Evolutionary conservation across 2,888 invertebrate genomes (phyloP).

Genomic region (Philonicus albiceps): DNA sequence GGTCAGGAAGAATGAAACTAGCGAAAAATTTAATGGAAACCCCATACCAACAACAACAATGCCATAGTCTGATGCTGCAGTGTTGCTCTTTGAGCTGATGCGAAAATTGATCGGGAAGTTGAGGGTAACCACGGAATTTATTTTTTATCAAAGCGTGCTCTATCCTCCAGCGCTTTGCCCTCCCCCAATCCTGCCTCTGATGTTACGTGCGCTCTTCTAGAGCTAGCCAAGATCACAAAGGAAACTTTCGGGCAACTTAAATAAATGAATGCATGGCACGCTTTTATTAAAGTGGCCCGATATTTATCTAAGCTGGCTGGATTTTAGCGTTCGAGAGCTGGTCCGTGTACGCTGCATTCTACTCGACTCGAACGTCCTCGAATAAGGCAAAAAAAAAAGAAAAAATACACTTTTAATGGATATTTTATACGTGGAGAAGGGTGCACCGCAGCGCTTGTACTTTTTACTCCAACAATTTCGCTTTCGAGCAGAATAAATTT

Average conservation of each 20-base stretch:
- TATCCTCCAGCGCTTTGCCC: not conserved
- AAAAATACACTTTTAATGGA: not conserved
- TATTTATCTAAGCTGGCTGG: not conserved
- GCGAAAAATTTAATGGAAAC: not conserved
- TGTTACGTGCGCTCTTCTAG: not conserved
- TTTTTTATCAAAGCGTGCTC: not conserved
- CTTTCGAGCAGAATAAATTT: not conserved
- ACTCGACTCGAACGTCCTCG: not conserved
- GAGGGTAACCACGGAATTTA: not conserved
- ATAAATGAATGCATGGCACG: not conserved
- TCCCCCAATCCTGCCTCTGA: not conserved
- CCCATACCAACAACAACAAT: not conserved
- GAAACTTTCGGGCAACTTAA: not conserved
- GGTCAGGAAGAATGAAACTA: not conserved
- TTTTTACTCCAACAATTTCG: not conserved
- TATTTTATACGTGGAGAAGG: not conserved
- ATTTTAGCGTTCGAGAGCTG: not conserved
- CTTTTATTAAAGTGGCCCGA: not conserved
- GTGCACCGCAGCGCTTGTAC: not conserved
- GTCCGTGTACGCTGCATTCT: not conserved
- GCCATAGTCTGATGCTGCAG: not conserved
- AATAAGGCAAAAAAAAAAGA: too few species aligned
- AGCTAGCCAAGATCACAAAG: not conserved
- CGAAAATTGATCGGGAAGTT: not conserved
- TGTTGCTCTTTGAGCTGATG: not conserved